Evolutionary conservation across 2,113 vertebrate species (phyloP).

Genomic region (Lycaon pictus): DNA sequence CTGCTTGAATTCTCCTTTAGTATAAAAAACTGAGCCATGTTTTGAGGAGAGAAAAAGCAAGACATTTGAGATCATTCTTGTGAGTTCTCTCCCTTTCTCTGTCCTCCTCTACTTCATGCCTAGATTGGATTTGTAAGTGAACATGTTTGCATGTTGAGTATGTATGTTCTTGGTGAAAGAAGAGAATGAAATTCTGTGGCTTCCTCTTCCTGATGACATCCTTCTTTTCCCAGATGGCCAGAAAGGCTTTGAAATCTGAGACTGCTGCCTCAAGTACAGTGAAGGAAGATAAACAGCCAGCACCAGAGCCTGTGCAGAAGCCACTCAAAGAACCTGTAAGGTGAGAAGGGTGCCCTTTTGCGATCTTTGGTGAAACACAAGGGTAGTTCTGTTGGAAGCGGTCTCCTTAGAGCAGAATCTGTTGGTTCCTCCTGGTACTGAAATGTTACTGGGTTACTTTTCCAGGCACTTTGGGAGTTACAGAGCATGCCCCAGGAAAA

Average conservation of each 20-base stretch:
- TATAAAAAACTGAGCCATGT: not conserved
- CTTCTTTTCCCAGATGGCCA: slow-evolving; percentile 83
- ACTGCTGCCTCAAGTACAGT: slow-evolving; percentile 33
- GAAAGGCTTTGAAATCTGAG: slow-evolving; percentile 79
- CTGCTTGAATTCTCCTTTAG: slow-evolving; percentile 40
- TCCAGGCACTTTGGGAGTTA: not conserved
- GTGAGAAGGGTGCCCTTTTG: slow-evolving; percentile 46
- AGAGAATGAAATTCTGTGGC: accelerated
- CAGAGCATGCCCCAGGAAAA: not conserved
- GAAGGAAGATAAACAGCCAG: slow-evolving; percentile 76
- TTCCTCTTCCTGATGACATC: not conserved
- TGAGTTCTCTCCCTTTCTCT: not conserved
- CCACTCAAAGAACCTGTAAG: slow-evolving; percentile 54
- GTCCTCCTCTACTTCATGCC: not conserved
- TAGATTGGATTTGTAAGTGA: slow-evolving; percentile 51
- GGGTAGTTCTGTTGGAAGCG: not conserved
- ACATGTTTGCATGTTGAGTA: slow-evolving; percentile 15
- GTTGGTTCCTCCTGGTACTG: not conserved
- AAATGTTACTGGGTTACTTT: not conserved
- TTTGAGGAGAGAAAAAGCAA: slow-evolving; percentile 24
- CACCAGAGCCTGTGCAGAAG: slow-evolving; percentile 56
- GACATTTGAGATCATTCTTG: not conserved
- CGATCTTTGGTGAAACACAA: not conserved
- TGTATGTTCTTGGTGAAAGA: slow-evolving; percentile 38
- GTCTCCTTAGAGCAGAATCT: not conserved